phyloP scores from a whole-genome alignment of 2,797 vertebrate genomes.

The Rhynchonycteris naso region DNA sequence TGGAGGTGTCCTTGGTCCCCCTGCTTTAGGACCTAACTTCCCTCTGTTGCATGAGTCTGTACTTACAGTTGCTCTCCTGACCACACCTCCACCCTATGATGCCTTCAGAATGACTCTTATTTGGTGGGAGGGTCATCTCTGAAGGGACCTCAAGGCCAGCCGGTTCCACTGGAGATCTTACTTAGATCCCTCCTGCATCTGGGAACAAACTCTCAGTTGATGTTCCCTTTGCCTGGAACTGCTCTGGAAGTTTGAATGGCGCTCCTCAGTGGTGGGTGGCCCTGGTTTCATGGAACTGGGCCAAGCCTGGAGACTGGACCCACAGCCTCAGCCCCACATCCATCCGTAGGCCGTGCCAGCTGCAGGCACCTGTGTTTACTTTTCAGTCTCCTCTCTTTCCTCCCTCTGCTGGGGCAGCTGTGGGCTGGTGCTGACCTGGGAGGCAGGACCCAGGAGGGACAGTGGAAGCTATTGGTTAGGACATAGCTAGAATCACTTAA shows the following conservation, averaged over 20 bases:
- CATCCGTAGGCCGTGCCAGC: background rate
- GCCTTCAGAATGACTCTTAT: background rate
- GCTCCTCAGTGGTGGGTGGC: slow-evolving; percentile 45
- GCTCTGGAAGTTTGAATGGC: slow-evolving; percentile 12
- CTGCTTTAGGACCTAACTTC: background rate
- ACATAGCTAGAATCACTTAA: background rate
- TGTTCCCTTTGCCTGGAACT: background rate
- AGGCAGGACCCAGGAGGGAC: background rate
- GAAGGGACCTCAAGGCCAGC: background rate
- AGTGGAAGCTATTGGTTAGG: background rate
- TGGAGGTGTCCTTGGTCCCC: background rate
- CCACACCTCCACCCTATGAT: fast-evolving
- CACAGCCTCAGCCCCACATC: background rate
- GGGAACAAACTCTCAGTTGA: background rate
- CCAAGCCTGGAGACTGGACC: background rate
- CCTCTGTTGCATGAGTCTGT: background rate
- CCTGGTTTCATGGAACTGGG: background rate
- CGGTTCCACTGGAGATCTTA: background rate
- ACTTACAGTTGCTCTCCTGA: background rate
- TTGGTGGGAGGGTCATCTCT: background rate
- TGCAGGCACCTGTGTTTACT: slow-evolving; percentile 56
- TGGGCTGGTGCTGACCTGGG: background rate
- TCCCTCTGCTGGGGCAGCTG: background rate
- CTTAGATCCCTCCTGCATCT: background rate
- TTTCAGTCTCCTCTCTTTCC: background rate